Evolutionary conservation across 2,113 vertebrate species (phyloP).

Genomic region (Stigmatopora nigra): DNA sequence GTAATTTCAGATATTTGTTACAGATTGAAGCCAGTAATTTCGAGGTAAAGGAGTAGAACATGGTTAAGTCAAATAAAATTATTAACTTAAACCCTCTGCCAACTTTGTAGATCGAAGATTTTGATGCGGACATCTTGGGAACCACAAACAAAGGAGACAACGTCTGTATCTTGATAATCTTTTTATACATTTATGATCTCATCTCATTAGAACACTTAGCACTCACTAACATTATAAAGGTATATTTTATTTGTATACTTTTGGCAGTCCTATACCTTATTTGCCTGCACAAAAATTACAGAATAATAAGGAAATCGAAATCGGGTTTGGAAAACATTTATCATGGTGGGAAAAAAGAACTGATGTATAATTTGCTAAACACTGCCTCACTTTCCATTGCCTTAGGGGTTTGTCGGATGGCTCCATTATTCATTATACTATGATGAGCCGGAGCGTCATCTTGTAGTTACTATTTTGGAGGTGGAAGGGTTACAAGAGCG

Average conservation of each 20-base stretch:
- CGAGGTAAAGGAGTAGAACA: too few species aligned
- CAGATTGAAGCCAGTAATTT: too few species aligned
- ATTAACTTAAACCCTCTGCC: neutral
- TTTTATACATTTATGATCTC: neutral
- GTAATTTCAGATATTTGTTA: too few species aligned
- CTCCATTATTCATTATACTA: slow-evolving; percentile 66
- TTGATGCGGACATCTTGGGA: slow-evolving; percentile 25
- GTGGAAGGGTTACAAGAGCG: slow-evolving; percentile 43
- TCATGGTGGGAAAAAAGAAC: neutral
- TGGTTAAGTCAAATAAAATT: neutral
- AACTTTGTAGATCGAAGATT: slow-evolving; percentile 39
- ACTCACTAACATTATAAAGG: neutral
- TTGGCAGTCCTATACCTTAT: neutral
- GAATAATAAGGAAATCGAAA: neutral
- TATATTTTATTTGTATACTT: too few species aligned
- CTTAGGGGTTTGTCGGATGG: slow-evolving; percentile 35
- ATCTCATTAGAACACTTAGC: neutral
- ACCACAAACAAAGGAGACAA: slow-evolving; percentile 1
- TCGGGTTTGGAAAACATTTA: neutral
- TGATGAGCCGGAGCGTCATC: slow-evolving; percentile 39
- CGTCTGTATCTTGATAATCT: neutral
- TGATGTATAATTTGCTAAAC: neutral
- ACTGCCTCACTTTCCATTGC: neutral
- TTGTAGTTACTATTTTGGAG: slow-evolving; percentile 64
- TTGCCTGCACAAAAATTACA: too few species aligned